These are phyloP conservation scores for Pyrocoelia pectoralis DNA, from an alignment of 2,888 invertebrate genomes.

Conservation along the genomic window DNA sequence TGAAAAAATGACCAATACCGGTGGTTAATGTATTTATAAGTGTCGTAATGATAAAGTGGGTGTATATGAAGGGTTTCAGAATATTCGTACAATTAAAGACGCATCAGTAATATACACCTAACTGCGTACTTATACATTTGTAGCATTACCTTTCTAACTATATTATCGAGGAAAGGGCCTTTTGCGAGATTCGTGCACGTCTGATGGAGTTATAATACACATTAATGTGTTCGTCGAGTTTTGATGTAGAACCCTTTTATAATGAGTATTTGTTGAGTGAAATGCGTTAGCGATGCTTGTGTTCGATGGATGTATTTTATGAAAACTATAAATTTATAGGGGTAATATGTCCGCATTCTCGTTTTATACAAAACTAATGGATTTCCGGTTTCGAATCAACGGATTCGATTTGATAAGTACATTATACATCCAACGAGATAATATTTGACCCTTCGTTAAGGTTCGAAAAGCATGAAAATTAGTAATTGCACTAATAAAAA, in stretches of 20 bases:
- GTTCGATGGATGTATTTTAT: too few relatives aligned
- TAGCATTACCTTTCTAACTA: slow-evolving; percentile 21
- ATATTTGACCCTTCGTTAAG: too few relatives aligned
- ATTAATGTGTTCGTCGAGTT: slow-evolving; percentile 6
- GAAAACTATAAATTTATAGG: too few relatives aligned
- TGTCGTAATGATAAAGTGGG: slow-evolving; percentile 31
- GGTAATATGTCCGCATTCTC: too few relatives aligned
- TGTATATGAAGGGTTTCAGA: slow-evolving; percentile 27
- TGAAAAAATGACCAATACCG: slow-evolving; percentile 23
- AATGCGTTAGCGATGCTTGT: too few relatives aligned
- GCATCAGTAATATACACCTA: slow-evolving; percentile 33
- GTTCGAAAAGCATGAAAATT: too few relatives aligned
- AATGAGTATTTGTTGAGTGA: too few relatives aligned
- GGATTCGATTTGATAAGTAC: too few relatives aligned
- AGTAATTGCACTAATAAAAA: too few relatives aligned
- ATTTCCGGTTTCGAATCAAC: too few relatives aligned
- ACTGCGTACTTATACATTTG: slow-evolving; percentile 27
- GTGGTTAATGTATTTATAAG: slow-evolving; percentile 39
- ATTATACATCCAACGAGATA: too few relatives aligned
- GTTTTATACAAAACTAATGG: too few relatives aligned
- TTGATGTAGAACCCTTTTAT: not conserved
- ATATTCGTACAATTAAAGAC: slow-evolving; percentile 39
- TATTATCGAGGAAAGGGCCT: slow-evolving; percentile 15
- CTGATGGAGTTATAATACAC: slow-evolving; percentile 13
- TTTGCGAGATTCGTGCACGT: not conserved